phyloP scores from a whole-genome alignment of 2,888 invertebrate genomes.

The Ectemnius continuus region DNA sequence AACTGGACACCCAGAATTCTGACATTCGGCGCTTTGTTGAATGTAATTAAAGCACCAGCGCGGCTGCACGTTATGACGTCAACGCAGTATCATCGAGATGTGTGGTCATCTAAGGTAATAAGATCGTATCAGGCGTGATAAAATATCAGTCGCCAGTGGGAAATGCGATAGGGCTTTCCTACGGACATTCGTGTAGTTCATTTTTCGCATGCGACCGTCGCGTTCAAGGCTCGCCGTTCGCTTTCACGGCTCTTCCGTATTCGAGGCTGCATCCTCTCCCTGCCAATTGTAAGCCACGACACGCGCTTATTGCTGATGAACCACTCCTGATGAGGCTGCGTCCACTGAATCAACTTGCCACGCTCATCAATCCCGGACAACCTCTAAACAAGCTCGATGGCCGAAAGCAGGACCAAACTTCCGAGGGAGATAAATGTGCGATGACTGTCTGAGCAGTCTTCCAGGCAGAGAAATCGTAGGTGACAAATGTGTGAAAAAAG shows the following conservation, averaged over 20 bases:
- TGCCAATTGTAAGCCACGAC: too few species aligned
- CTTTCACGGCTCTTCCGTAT: slow-evolving; percentile 10
- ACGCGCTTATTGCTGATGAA: too few species aligned
- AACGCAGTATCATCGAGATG: slow-evolving; percentile 20
- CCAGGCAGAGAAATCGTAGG: too few species aligned
- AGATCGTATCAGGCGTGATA: slow-evolving; percentile 49
- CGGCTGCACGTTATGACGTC: slow-evolving; percentile 26
- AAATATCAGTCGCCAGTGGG: slow-evolving; percentile 42
- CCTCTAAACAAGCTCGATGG: too few species aligned
- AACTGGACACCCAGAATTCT: too few species aligned
- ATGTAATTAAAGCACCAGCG: slow-evolving; percentile 2
- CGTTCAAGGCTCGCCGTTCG: slow-evolving; percentile 2
- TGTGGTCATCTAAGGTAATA: slow-evolving; percentile 51
- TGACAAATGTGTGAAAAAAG: background rate
- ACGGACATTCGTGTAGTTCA: slow-evolving; percentile 18
- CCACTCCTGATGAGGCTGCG: too few species aligned
- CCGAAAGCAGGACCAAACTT: too few species aligned
- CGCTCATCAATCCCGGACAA: too few species aligned
- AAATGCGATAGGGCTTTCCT: slow-evolving; percentile 38
- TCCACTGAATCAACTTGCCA: too few species aligned
- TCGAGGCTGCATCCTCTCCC: background rate
- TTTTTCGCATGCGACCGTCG: slow-evolving; percentile 23
- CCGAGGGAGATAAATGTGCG: too few species aligned
- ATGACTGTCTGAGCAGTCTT: too few species aligned
- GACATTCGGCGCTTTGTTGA: too few species aligned